A percentile compares a stretch with the other conserved stretches of the same genome.
Conservation (phyloP, 2,888 invertebrate species). For the Drosophila nr. medialis region DNA sequence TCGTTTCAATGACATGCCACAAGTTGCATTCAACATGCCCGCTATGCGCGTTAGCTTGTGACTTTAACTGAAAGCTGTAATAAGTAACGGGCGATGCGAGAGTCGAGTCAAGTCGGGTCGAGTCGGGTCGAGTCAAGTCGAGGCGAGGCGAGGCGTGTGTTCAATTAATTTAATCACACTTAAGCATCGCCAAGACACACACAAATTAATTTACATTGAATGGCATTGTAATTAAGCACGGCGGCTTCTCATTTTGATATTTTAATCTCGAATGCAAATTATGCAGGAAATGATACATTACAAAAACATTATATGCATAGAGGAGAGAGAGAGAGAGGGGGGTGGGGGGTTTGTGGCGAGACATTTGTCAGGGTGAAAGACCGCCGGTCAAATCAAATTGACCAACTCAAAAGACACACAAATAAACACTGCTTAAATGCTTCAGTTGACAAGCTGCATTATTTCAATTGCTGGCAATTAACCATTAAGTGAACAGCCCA, state of each 20-base stretch:
- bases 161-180: slow-evolving; percentile 71
- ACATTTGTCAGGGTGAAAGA: slow-evolving; percentile 37
- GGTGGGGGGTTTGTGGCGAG: not conserved
- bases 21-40: slow-evolving; percentile 17
- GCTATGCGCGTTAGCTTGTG: slow-evolving; percentile 1
- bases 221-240: slow-evolving; percentile 63
- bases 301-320: slow-evolving; percentile 19
- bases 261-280: slow-evolving; percentile 75
- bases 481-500: slow-evolving; percentile 34
- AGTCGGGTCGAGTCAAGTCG: not conserved
- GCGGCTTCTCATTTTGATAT: slow-evolving; percentile 64
- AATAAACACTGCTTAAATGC: slow-evolving; percentile 33
- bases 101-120: not conserved
- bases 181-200: slow-evolving; percentile 53
- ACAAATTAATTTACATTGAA: slow-evolving; percentile 72
- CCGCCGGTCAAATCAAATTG: slow-evolving; percentile 52
- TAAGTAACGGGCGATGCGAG: not conserved
- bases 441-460: slow-evolving; percentile 48
- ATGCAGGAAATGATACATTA: slow-evolving; percentile 73
- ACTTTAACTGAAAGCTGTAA: slow-evolving; percentile 8
- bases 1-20: slow-evolving; percentile 31
- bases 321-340: no score
- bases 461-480: slow-evolving; percentile 58
- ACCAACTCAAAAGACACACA: slow-evolving; percentile 26
- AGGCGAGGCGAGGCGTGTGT: not conserved